Conservation (phyloP, 2,113 vertebrate genomes). For the Elaphurus davidianus region DNA sequence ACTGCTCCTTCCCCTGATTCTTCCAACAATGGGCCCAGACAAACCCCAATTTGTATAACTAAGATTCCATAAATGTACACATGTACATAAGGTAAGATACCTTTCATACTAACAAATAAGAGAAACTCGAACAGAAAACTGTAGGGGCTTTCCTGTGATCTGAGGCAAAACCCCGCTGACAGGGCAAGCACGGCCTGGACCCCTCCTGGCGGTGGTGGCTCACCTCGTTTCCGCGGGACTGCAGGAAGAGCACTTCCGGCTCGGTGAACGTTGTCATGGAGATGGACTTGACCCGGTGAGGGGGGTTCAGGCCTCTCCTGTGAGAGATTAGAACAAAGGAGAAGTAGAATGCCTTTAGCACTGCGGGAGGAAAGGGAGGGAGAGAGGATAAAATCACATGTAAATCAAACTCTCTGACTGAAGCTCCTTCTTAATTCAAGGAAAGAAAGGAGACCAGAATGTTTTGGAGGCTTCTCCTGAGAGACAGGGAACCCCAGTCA, state of each 20-base stretch:
- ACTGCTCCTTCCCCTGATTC: neutral
- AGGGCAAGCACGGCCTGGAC: neutral
- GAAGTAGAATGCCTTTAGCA: neutral
- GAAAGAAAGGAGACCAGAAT: neutral
- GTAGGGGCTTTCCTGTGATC: neutral
- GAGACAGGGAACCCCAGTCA: neutral
- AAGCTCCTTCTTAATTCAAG: neutral
- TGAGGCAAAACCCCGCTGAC: neutral
- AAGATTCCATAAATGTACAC: neutral
- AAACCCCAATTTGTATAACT: neutral
- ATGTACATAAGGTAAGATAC: neutral
- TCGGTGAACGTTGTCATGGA: constrained; percentile 97
- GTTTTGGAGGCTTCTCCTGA: neutral
- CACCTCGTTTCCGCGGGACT: constrained; percentile 93
- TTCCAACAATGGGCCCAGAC: neutral
- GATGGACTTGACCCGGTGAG: constrained; percentile 94
- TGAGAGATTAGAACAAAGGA: constrained; percentile 30
- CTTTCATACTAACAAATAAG: constrained; percentile 18
- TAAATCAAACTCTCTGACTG: neutral
- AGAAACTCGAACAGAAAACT: neutral
- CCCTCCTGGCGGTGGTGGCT: neutral
- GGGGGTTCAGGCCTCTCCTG: constrained; percentile 94
- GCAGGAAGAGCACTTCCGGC: constrained; percentile 92
- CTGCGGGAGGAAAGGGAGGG: neutral
- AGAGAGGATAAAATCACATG: neutral